Evolutionary conservation across 64 coral and sea anemone genomes (phyloP).

Genomic region (Acropora yongei): DNA sequence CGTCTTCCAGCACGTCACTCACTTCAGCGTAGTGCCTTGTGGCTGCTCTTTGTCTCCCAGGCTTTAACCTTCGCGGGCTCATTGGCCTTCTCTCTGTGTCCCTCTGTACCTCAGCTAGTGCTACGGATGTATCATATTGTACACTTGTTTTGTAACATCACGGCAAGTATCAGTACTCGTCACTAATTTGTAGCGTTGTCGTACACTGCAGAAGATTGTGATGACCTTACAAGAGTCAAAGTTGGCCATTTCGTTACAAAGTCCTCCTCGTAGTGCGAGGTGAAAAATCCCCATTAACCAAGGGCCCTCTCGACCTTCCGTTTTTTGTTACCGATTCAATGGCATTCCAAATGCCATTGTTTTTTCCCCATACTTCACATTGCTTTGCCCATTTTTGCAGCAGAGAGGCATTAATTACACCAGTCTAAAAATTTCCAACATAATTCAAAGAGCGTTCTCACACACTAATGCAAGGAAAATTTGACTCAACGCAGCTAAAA

Average conservation of each 20-base stretch:
- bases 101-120: neutral
- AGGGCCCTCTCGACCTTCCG: neutral
- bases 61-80: neutral
- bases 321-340: neutral
- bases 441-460: neutral
- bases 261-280: neutral
- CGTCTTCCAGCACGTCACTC: constrained; percentile 70
- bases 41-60: neutral
- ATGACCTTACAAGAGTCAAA: neutral
- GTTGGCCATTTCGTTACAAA: neutral
- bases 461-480: neutral
- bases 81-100: neutral
- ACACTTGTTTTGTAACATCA: constrained; percentile 36
- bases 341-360: neutral
- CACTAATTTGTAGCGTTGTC: constrained; percentile 4
- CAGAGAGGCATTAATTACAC: neutral
- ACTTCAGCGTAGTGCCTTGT: constrained; percentile 51
- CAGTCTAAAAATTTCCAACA: neutral
- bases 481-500: too few species aligned
- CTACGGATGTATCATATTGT: constrained; percentile 16
- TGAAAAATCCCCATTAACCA: neutral
- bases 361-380: neutral
- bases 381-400: neutral
- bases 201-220: neutral
- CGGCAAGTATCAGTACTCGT: neutral